Conservation (phyloP, 92 coral and sea anemone genomes). For the Epizoanthus stellaris region DNA sequence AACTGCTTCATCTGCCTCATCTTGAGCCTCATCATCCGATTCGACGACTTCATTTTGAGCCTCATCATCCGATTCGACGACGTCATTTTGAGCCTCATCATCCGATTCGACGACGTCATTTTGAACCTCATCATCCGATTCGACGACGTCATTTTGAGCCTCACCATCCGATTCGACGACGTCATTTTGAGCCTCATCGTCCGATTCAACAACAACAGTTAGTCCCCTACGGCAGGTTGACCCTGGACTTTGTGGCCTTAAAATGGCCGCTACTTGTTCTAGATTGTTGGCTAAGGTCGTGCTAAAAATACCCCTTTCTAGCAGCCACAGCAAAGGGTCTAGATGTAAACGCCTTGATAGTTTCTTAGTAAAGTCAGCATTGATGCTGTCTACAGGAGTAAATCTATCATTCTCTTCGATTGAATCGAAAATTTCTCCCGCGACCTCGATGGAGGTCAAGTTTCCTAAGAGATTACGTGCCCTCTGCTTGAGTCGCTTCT, state of each 20-base stretch:
- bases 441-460: conserved; percentile 43
- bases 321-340: conserved; percentile 20
- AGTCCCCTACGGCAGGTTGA: neutral
- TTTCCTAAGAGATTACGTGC: conserved; percentile 32
- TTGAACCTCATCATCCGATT: neutral
- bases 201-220: conserved; percentile 8
- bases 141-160: neutral
- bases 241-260: neutral
- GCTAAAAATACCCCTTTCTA: conserved; percentile 8
- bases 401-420: neutral
- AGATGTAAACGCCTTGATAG: conserved; percentile 7
- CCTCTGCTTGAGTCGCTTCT: conserved; percentile 43
- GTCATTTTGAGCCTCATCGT: neutral
- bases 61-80: neutral
- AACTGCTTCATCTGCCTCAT: neutral
- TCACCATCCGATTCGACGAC: neutral
- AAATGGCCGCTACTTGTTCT: conserved; percentile 4
- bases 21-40: neutral
- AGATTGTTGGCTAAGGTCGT: conserved; percentile 13
- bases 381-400: neutral
- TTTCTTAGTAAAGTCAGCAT: conserved; percentile 12
- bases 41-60: neutral
- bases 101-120: neutral
- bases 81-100: neutral
- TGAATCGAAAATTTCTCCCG: conserved; percentile 33